Evolutionary conservation across 2,113 vertebrate genomes (phyloP).

Genomic region (Monopterus albus): DNA sequence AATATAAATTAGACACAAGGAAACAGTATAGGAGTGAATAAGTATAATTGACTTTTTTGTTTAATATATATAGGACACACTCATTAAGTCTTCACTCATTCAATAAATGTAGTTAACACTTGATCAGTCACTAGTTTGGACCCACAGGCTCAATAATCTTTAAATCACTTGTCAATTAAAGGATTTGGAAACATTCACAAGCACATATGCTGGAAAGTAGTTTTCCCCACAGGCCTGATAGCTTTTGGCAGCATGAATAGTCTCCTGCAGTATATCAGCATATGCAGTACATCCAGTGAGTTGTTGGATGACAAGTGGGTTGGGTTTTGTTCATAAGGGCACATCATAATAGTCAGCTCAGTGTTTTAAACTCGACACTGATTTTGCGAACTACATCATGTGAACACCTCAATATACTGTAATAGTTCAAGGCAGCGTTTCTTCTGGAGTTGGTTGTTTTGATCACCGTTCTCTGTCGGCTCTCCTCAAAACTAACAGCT

Average conservation of each 20-base stretch:
- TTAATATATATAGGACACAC: constrained; percentile 9
- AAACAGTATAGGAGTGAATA: background rate
- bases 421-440: constrained; percentile 41
- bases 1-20: constrained; percentile 17
- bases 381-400: constrained; percentile 16
- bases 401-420: constrained; percentile 28
- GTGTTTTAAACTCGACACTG: constrained; percentile 21
- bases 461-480: constrained; percentile 53
- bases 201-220: constrained; percentile 11
- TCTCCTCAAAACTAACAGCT: constrained; percentile 69
- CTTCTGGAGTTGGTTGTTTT: constrained; percentile 42
- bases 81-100: constrained; percentile 29
- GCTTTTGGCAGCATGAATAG: background rate
- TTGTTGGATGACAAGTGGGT: constrained; percentile 18
- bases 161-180: constrained; percentile 44
- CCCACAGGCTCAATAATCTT: constrained; percentile 37
- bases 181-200: constrained; percentile 21
- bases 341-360: constrained; percentile 32
- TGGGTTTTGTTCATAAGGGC: constrained; percentile 33
- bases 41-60: constrained; percentile 15
- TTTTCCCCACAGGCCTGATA: constrained; percentile 19
- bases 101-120: constrained; percentile 45
- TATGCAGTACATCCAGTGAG: constrained; percentile 1
- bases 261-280: constrained; percentile 13
- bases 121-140: constrained; percentile 28